Conservation (phyloP, 30 jellyfish, hydroid and myxozoan genomes). For the Chrysaora quinquecirrha region DNA sequence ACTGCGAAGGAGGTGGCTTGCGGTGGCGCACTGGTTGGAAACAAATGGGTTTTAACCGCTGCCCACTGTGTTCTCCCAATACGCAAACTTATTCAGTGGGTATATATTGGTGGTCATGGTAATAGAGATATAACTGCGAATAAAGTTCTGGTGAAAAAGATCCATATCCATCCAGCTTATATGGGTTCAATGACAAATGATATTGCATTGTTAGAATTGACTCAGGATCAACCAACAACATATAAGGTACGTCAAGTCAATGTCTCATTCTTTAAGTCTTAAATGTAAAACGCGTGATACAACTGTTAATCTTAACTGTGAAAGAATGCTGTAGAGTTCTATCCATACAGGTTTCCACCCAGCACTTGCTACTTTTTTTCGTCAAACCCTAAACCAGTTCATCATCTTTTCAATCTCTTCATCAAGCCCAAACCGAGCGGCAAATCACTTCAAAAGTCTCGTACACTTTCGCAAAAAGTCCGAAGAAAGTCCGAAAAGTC, state of each 20-base stretch:
- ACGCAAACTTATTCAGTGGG: slow-evolving; percentile 10
- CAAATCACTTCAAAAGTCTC: too few relatives aligned
- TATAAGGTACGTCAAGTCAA: slow-evolving; percentile 35
- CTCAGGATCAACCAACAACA: neutral
- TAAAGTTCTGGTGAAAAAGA: slow-evolving; percentile 1
- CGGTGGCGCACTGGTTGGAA: slow-evolving; percentile 74
- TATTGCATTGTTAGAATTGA: slow-evolving; percentile 55
- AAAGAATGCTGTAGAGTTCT: too few relatives aligned
- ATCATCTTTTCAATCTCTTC: too few relatives aligned
- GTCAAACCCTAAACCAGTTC: too few relatives aligned
- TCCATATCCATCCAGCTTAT: slow-evolving; percentile 55
- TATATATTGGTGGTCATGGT: slow-evolving; percentile 63
- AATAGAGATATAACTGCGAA: slow-evolving; percentile 51
- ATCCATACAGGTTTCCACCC: too few relatives aligned
- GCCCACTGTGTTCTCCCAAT: slow-evolving; percentile 68
- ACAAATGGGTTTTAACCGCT: slow-evolving; percentile 72
- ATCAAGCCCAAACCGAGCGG: too few relatives aligned
- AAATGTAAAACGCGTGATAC: too few relatives aligned
- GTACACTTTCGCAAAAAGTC: too few relatives aligned
- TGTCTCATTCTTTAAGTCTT: too few relatives aligned
- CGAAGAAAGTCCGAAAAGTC: too few relatives aligned
- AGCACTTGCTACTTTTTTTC: too few relatives aligned
- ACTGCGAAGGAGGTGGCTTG: slow-evolving; percentile 38
- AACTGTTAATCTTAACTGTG: too few relatives aligned
- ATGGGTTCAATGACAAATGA: slow-evolving; percentile 58